Conservation (phyloP, 35 echinoderm and acorn worm species). For the Ophiothrix spiculata region DNA sequence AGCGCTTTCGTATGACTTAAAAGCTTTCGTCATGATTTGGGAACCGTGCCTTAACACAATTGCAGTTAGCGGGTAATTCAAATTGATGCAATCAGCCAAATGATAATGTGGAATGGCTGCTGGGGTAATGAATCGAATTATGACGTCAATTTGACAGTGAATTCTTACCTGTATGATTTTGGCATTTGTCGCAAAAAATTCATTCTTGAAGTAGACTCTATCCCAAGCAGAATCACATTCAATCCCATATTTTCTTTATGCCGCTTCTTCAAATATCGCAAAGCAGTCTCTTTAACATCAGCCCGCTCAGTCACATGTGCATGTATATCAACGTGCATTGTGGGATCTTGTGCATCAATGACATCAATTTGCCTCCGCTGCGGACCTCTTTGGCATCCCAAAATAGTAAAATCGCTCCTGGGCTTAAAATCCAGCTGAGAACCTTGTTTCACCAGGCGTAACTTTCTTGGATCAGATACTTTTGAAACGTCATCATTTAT, state of each 20-base stretch:
- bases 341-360: not conserved
- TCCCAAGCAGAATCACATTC: conserved; percentile 54
- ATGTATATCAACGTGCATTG: conserved; percentile 28
- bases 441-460: not conserved
- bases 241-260: conserved; percentile 20
- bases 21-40: no score
- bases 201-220: conserved; percentile 58
- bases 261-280: not conserved
- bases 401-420: conserved; percentile 18
- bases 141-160: no score
- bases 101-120: no score
- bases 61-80: no score
- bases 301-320: conserved; percentile 16
- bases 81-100: no score
- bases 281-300: not conserved
- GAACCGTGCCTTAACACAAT: no score
- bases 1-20: no score
- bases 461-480: conserved; percentile 15
- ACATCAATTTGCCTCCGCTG: not conserved
- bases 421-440: conserved; percentile 14
- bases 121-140: no score
- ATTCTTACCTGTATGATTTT: conserved; percentile 26
- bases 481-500: not conserved
- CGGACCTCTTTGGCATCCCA: conserved; percentile 22
- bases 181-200: conserved; percentile 59